Evolutionary conservation across 1,140 invertebrate species (phyloP), one percentile per base, ranked within the genome.

Genomic region (Lepidurus apus): DNA sequence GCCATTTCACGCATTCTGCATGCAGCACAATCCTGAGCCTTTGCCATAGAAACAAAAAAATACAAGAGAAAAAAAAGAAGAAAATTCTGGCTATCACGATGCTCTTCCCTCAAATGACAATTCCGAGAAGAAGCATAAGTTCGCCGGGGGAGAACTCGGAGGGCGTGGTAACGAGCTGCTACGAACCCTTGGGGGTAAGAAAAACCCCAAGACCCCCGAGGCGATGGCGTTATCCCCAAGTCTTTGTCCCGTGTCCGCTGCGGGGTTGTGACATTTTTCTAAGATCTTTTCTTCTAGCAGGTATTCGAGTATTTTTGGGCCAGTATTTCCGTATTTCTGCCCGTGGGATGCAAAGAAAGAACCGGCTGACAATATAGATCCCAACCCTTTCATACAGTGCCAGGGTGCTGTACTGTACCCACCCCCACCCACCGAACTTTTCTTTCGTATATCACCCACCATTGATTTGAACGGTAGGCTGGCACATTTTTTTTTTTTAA

Each of bases 1-100:
- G 53, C 53, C 53, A 65, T 65, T 65, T 65, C 53, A 65, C 53
- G 53, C 53, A 21, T 65, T 65, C 53, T 65, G 53, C 53, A 65
- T 65, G 53, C 53, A 65, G 9, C 53, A 65, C 17, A 65, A 21
- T 65, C 53, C 21, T 17, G 34, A 34, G 34, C 53, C 53, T 21
- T 7, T 21, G 13, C 53, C 53, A 65, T 65, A n/a, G 53, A n/a
- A 65, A 17, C 17, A 5, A 21, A 1, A 9, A 65, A 65, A 65
- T 21, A 65, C 17, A n/a, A 65, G 53, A 65, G n/a, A n/a, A n/a
- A n/a, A 65, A 21, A 21, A 65, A 65, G 1, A 21, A 21, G 26
- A 34, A 34, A 7, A 65, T 65, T 65, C 53, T 13, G 53, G 21
- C 21, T 21, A 1, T 21, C 6, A 21, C 21, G 53, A 13, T 65